Evolutionary conservation across 2,113 vertebrate species (phyloP).

Genomic region (Aspiorhynchus laticeps): DNA sequence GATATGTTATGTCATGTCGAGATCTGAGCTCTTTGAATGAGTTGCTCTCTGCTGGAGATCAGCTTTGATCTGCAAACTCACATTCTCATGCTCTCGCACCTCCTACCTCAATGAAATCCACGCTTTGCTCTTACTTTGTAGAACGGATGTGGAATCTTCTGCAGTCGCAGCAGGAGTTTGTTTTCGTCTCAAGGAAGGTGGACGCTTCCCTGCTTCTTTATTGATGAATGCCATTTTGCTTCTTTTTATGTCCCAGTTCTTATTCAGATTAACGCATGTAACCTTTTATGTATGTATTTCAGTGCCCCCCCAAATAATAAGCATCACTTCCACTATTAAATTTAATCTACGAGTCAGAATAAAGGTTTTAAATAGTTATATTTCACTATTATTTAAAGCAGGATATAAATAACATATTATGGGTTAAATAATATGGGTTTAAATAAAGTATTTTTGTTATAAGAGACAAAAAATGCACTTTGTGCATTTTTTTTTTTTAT

Average conservation of each 20-base stretch:
- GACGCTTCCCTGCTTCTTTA: not conserved
- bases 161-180: not conserved
- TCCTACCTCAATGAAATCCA: not conserved
- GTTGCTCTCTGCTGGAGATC: not conserved
- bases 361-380: no score
- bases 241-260: not conserved
- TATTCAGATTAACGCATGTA: not conserved
- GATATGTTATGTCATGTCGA: not conserved
- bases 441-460: no score
- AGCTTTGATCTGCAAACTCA: not conserved
- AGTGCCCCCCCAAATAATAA: not conserved
- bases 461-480: no score
- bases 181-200: not conserved
- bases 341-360: no score
- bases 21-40: constrained; percentile 27
- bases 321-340: not conserved
- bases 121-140: not conserved
- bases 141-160: not conserved
- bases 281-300: not conserved
- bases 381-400: no score
- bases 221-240: not conserved
- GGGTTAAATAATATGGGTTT: no score
- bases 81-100: not conserved
- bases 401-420: no score
- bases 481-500: no score